Evolutionary conservation across 2,888 invertebrate species (phyloP), one percentile per base, ranked within the genome.

Genomic region (Nomada ferruginata): DNA sequence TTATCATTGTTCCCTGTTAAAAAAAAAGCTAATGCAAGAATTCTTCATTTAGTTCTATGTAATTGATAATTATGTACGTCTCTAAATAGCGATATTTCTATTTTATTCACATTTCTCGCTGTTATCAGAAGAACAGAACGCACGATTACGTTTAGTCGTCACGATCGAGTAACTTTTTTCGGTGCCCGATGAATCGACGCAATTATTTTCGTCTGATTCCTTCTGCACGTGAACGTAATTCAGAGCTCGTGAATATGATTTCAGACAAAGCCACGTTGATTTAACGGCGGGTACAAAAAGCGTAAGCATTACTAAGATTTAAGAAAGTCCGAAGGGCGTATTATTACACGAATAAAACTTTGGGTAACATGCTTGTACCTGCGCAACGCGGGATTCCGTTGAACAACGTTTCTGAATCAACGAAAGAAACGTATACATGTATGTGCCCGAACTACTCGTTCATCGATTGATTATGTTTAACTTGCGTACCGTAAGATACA

Each of bases 191-290:
- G 71, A 65, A 79, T 71, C 60, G 52, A 70, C 63, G 50, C 7
- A 36, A 36, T 7, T 69, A 23, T 44, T 11, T 42, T 20, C 47
- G 15, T 26, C 44, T 72, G 44, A 64, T 60, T 29, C 44, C 42
- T 26, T 18, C 59, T 23, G 42, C 65, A 47, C 76, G 65, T 59
- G 52, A 70, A 70, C 47, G 66, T 55, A 76, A 80, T 68, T 77
- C 77, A 65, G 69, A 79, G 64, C 68, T 68, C 63, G 64, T 80
- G 72, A 75, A 83, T 89, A 80, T 85, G 82, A 83, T 91, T 91
- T 86, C 89, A 92, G 91, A 84, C 83, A 64, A 92, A 91, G 83
- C 90, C 89, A 82, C 91, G 91, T 87, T 92, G 91, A 91, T 89
- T 78, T 78, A 71, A 74, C 70, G 53, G 66, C 70, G 64, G 70